Evolutionary conservation across 2,113 vertebrate species (phyloP).

Genomic region (Athene cunicularia): DNA sequence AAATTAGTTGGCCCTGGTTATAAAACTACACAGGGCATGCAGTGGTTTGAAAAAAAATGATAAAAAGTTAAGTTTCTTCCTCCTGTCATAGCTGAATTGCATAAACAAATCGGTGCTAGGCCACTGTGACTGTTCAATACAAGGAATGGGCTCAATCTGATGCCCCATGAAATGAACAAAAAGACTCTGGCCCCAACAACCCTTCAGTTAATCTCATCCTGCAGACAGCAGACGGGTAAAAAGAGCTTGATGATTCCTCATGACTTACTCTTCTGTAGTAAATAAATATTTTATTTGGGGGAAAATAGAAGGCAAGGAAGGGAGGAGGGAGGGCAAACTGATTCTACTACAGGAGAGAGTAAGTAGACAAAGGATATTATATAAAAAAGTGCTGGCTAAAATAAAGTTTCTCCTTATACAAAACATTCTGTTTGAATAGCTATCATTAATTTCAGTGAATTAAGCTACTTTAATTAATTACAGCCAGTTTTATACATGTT

Average conservation of each 20-base stretch:
- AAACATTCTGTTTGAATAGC: neutral
- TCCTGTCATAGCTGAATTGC: neutral
- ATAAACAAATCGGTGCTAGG: neutral
- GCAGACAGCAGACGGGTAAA: neutral
- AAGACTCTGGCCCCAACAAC: neutral
- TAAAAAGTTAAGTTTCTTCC: neutral
- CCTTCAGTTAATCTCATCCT: neutral
- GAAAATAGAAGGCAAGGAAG: neutral
- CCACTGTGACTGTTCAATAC: neutral
- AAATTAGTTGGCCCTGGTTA: neutral
- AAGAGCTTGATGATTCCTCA: neutral
- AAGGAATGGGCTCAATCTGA: neutral
- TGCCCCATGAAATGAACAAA: neutral
- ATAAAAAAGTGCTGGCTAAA: neutral
- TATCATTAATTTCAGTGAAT: neutral
- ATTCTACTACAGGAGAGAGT: neutral
- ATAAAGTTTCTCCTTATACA: neutral
- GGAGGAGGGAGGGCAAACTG: neutral
- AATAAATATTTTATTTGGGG: neutral
- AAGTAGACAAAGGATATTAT: neutral
- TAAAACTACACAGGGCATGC: neutral
- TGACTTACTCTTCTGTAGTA: neutral
- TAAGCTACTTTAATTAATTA: slow-evolving; percentile 14
- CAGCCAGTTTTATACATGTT: neutral
- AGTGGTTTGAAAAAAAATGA: neutral